Evolutionary conservation across 64 coral and sea anemone genomes (phyloP), one percentile per base, ranked within the genome.

Genomic region (Actinia tenebrosa): DNA sequence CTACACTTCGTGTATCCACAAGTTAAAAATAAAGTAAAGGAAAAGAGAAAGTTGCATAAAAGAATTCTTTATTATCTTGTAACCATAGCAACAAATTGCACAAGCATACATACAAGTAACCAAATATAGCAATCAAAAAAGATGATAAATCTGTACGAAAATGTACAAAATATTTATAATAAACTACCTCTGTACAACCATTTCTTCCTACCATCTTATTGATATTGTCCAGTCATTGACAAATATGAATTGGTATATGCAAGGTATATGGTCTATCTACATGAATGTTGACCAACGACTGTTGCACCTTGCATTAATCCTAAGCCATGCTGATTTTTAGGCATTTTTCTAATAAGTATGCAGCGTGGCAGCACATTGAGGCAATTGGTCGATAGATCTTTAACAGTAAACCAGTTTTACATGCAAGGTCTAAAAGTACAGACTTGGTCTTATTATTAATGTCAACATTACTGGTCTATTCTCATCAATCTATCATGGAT

Each of bases 141-240:
- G 7, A 11, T 75, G 25, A 43, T 26, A 30, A 75, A 26, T 42
- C 42, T 75, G 69, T 75, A 75, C 69, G 8, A 43, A 75, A 75
- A 72, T 75, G 69, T 75, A 75, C 69, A 75, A 75, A 75, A 75
- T 75, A 75, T 42, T 75, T 7, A 13, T 37, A 75, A 75, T 75
- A 27, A 30, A 0, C 26, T 1, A 15, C 26, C 8, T 75, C 69
- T 42, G n/a, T 37, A 4, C 22, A 27, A 30, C 10, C 11, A 27
- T 14, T 30, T 75, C 6, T 14, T 30, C 10, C 23, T 30, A 10
- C n/a, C 69, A 72, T 30, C 0, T 13, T 19, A 3, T 5, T 19
- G 63, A 66, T 66, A 7, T 2, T 16, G 56, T 58, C 7, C 56
- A 58, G 56, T 58, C 56, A 58, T 11, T 58, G 30, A 0, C 30